A percentile compares a stretch with the other conserved stretches of the same genome.
These are phyloP conservation scores for Meriones unguiculatus DNA, from an alignment of 2,113 vertebrate species.

Conservation along the genomic window DNA sequence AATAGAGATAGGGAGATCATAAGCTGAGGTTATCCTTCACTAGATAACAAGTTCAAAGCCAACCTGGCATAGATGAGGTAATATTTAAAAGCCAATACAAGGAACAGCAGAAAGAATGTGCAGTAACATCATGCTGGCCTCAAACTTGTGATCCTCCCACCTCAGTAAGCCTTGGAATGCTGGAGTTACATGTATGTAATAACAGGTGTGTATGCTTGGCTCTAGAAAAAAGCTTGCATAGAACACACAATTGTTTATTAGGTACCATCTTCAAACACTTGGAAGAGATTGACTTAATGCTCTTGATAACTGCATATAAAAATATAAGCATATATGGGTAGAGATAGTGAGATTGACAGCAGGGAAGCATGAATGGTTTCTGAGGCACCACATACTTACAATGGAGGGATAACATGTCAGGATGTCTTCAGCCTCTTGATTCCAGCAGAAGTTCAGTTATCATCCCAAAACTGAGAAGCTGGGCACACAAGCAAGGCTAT, in stretches of 20 bases:
- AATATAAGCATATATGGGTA: no score
- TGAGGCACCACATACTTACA: not conserved
- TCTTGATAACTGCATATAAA: not conserved
- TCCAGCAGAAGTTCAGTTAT: not conserved
- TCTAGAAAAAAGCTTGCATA: not conserved
- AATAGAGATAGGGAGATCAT: not conserved
- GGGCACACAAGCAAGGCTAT: no score
- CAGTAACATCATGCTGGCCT: not conserved
- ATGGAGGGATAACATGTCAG: rapidly evolving
- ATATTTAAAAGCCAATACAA: not conserved
- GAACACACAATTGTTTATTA: not conserved
- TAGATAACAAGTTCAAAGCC: not conserved
- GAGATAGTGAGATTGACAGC: not conserved
- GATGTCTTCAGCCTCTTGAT: not conserved
- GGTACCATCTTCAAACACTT: not conserved
- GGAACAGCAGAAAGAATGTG: not conserved
- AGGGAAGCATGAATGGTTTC: not conserved
- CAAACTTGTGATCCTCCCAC: no score
- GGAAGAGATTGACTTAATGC: not conserved
- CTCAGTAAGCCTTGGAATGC: not conserved
- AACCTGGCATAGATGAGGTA: not conserved
- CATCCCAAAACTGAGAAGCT: no score
- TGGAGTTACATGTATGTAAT: not conserved
- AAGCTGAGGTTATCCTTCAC: not conserved
- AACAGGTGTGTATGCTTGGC: not conserved